Percentiles rank a stretch among this genome's conserved stretches.
Conservation (phyloP, 2,888 invertebrate genomes). For the Abscondita cerata region DNA sequence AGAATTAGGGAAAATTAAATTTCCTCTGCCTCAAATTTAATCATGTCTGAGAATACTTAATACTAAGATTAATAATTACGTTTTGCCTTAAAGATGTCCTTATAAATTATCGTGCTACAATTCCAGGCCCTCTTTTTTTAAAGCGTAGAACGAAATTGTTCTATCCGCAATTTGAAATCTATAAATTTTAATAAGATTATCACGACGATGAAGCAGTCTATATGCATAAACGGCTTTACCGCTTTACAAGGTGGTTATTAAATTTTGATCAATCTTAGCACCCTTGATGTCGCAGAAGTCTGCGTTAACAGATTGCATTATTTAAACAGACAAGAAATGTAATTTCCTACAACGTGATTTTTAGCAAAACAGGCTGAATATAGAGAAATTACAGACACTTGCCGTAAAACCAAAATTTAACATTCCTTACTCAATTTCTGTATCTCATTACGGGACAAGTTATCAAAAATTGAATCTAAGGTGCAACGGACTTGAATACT, state of each 20-base stretch:
- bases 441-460: constrained; percentile 34
- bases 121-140: neutral
- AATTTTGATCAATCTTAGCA: constrained; percentile 50
- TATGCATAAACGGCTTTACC: constrained; percentile 52
- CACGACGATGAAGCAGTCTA: constrained; percentile 47
- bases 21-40: constrained; percentile 3
- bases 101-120: neutral
- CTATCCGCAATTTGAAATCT: constrained; percentile 33
- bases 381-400: constrained; percentile 36
- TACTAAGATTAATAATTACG: neutral
- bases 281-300: constrained; percentile 45
- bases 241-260: constrained; percentile 50
- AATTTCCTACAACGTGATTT: constrained; percentile 49
- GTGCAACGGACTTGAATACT: constrained; percentile 34
- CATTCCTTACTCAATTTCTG: constrained; percentile 36
- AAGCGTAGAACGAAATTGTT: constrained; percentile 17
- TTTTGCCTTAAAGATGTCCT: neutral
- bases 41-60: constrained; percentile 1
- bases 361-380: constrained; percentile 37
- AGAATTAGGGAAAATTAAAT: constrained; percentile 7
- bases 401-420: constrained; percentile 37
- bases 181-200: constrained; percentile 36
- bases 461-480: constrained; percentile 38
- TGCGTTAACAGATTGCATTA: constrained; percentile 49
- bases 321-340: constrained; percentile 49